phyloP scores from a whole-genome alignment of 2,888 invertebrate species.

The Steinernema hermaphroditum region DNA sequence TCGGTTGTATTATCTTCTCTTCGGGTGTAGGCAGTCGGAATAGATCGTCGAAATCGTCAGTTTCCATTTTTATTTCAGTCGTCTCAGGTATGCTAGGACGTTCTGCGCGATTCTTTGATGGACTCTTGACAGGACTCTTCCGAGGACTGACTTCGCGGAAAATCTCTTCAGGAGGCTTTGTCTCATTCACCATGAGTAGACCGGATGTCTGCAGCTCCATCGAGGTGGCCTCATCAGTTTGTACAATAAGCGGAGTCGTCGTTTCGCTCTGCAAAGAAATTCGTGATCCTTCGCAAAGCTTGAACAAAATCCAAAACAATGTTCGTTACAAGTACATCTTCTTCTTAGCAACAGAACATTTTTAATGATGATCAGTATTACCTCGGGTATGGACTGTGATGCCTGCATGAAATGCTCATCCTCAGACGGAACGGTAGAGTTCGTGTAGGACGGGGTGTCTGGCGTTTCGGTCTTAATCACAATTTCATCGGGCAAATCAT shows the following conservation, averaged over 20 bases:
- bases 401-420: too few species aligned
- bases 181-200: not conserved
- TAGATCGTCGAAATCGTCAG: not conserved
- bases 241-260: not conserved
- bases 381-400: too few species aligned
- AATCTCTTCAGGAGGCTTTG: too few species aligned
- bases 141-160: too few species aligned
- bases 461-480: too few species aligned
- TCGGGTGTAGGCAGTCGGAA: not conserved
- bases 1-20: not conserved
- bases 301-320: not conserved
- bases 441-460: too few species aligned
- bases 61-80: not conserved
- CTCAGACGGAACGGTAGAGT: too few species aligned
- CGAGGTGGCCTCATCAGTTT: not conserved
- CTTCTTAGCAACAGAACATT: too few species aligned
- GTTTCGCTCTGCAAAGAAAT: not conserved
- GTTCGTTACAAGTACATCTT: too few species aligned
- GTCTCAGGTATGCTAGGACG: too few species aligned
- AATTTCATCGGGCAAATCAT: too few species aligned
- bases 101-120: not conserved
- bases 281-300: not conserved
- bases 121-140: not conserved
- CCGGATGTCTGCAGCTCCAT: not conserved
- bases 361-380: too few species aligned